A percentile compares a stretch with the other conserved stretches of the same genome.
These are phyloP conservation scores for Notarius quadriscutis DNA, from an alignment of 2,113 vertebrate genomes.

Conservation along the genomic window DNA sequence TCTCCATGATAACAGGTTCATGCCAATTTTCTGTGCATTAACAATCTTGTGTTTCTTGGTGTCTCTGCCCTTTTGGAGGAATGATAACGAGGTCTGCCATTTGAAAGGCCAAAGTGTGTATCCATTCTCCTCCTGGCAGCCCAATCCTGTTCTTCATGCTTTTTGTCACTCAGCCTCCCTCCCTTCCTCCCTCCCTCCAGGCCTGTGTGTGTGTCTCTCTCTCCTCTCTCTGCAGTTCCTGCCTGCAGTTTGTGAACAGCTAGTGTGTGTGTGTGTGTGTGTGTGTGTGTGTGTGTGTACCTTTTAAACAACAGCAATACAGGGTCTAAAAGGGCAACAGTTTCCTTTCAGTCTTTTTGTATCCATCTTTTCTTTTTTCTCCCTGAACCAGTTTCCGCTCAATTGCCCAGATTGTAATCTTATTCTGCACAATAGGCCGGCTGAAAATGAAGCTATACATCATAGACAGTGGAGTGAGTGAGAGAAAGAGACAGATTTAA, in stretches of 20 bases:
- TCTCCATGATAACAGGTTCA: conserved; percentile 34
- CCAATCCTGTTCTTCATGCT: conserved; percentile 59
- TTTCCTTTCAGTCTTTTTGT: conserved; percentile 44
- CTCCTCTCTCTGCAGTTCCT: conserved; percentile 13
- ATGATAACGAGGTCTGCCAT: conserved; percentile 64
- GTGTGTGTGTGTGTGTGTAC: background rate
- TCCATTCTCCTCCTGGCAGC: conserved; percentile 45
- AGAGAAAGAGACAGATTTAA: conserved; percentile 34
- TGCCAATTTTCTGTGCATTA: conserved; percentile 53
- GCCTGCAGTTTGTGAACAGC: background rate
- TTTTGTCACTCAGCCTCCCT: conserved; percentile 11
- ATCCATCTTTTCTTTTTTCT: conserved; percentile 16
- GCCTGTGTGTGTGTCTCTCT: conserved; percentile 7
- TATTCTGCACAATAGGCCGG: conserved; percentile 60
- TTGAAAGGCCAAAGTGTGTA: conserved; percentile 63
- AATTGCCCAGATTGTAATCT: conserved; percentile 72
- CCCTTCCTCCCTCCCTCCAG: background rate
- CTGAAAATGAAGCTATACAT: conserved; percentile 77
- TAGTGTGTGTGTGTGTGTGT: background rate
- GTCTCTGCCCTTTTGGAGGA: conserved; percentile 51
- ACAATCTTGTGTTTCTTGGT: conserved; percentile 61
- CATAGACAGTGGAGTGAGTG: conserved; percentile 61
- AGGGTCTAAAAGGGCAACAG: conserved; percentile 23
- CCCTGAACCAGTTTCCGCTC: conserved; percentile 65
- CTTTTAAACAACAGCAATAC: conserved; percentile 31